Base-by-base conservation (phyloP, 2,797 vertebrate species). In the Ammospiza maritima region DNA sequence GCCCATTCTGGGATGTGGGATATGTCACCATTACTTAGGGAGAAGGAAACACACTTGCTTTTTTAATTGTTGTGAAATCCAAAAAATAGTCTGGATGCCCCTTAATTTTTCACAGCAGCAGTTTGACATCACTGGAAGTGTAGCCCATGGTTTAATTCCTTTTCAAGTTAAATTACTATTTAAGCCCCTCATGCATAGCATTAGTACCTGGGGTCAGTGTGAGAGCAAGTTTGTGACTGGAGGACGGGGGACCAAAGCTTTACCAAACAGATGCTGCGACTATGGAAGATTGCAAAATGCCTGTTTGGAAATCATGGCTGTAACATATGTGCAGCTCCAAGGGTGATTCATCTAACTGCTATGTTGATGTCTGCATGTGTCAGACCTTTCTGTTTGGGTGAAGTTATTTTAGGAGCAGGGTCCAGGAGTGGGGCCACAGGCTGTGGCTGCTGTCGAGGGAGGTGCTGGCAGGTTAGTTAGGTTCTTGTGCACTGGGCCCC, bases 371-470 rank as follows among this genome's bases (percentile, higher is more conserved):
- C n/a, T 72, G 61, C 17, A 8, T 85, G 34, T 67, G 85, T 83
- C 87, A 92, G 65, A 76, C 6, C 26, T 94, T 70, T 76, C 16
- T 6, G 38, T 66, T 9, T 23, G 51, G 40, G 14, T 58, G 53
- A 80, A 44, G 67, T 48, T 96, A 79, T 89, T 93, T 84, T 87
- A 57, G 70, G 78, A 60, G 23, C 45, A 61, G 82, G 32, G 81
- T n/a, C 79, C 47, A 45, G 62, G 51, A 76, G 21, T 5, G n/a
- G 25, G 57, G 44, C 23, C 51, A 29, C 29, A 30, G 45, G 42
- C 67, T 89, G 51, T 1, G 12, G 36, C 57, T 92, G 61, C 89
- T 89, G 0, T 75, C 0, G 0, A 73, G 71, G 66, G 1, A 73
- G 74, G 62, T 61, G 16, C 19, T 14, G 53, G 48, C 65, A 53